Evolutionary conservation across 2,113 vertebrate species (phyloP).

Genomic region (Dissostichus mawsoni): DNA sequence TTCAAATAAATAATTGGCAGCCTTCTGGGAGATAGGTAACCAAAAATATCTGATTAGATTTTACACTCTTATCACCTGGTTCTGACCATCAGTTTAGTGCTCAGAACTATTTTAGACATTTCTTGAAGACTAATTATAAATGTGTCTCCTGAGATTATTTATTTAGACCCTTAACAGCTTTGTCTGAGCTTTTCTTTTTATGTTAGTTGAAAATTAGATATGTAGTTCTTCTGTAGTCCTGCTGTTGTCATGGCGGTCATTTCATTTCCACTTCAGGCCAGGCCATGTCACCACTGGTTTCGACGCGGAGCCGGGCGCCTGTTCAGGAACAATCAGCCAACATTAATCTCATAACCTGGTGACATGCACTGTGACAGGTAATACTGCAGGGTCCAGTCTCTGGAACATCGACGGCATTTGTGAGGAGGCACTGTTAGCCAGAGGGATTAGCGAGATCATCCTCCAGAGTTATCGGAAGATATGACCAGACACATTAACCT

Average conservation of each 20-base stretch:
- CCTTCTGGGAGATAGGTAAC: neutral
- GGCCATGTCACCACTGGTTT: constrained; percentile 79
- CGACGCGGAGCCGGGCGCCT: constrained; percentile 84
- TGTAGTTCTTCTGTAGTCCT: constrained; percentile 21
- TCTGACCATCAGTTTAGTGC: neutral
- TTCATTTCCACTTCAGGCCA: constrained; percentile 16
- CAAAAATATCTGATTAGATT: neutral
- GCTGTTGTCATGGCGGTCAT: constrained; percentile 20
- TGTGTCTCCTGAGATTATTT: too few relatives aligned
- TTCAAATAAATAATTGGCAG: constrained; percentile 1
- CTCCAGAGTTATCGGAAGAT: neutral
- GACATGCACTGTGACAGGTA: constrained; percentile 9
- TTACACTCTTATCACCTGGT: neutral
- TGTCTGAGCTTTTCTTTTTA: neutral
- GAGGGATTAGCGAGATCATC: neutral
- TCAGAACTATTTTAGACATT: too few relatives aligned
- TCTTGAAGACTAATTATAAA: neutral
- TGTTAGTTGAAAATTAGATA: neutral
- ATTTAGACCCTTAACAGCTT: neutral
- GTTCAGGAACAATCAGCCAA: constrained; percentile 81
- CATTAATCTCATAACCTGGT: constrained; percentile 54
- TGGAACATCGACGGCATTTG: neutral
- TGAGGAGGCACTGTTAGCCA: neutral
- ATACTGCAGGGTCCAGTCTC: constrained; percentile 1
- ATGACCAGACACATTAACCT: neutral